These are phyloP conservation scores for Phenacoccus solenopsis DNA, from an alignment of 1,140 invertebrate genomes.

Conservation along the genomic window DNA sequence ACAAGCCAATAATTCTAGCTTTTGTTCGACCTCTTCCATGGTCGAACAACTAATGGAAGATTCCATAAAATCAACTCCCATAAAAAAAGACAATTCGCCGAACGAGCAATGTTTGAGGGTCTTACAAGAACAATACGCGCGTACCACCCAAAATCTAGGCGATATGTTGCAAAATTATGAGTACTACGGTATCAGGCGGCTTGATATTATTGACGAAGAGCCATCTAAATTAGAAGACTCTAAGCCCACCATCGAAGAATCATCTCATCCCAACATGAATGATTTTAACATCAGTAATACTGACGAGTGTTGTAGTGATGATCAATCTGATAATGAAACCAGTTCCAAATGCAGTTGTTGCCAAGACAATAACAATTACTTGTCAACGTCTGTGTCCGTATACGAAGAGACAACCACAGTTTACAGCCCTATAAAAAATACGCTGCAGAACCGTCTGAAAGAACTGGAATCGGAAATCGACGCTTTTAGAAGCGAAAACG, in stretches of 20 bases:
- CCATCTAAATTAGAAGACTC: background rate
- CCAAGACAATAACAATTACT: background rate
- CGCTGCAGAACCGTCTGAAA: slow-evolving; percentile 33
- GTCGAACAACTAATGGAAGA: slow-evolving; percentile 41
- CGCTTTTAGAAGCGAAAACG: slow-evolving; percentile 50
- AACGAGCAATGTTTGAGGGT: background rate
- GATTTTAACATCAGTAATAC: no score
- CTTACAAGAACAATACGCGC: background rate
- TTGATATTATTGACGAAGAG: background rate
- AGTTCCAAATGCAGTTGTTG: background rate
- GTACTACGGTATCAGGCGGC: background rate
- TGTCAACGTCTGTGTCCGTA: background rate
- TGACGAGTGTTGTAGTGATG: no score
- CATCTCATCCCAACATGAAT: no score
- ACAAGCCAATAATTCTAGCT: slow-evolving; percentile 52
- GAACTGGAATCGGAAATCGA: slow-evolving; percentile 56
- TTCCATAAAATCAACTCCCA: slow-evolving; percentile 35
- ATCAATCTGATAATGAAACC: background rate
- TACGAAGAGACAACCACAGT: background rate
- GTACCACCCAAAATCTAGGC: background rate
- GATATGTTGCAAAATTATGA: background rate
- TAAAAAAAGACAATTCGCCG: slow-evolving; percentile 29
- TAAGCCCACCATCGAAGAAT: no score
- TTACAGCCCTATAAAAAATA: background rate
- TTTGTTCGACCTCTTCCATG: slow-evolving; percentile 53